Evolutionary conservation across 2,797 vertebrate species (phyloP).

Genomic region (Xerus rutilus): DNA sequence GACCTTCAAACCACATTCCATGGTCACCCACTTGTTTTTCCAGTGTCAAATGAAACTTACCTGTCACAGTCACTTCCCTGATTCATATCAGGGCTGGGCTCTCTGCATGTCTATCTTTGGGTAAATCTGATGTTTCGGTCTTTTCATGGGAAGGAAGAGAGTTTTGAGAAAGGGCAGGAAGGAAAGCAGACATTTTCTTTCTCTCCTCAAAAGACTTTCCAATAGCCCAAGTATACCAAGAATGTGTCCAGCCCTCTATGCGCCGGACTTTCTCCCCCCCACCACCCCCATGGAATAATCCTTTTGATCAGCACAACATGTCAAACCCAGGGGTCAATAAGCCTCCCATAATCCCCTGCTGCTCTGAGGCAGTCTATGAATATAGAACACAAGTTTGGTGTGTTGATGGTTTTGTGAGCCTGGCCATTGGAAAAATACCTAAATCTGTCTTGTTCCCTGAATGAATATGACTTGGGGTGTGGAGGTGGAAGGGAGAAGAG

Average conservation of each 20-base stretch:
- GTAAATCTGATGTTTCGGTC: neutral
- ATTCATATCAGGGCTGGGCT: no score
- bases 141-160: neutral
- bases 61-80: neutral
- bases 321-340: neutral
- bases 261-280: neutral
- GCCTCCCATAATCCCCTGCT: neutral
- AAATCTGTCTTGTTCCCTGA: slow-evolving; percentile 60
- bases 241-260: neutral
- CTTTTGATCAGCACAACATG: neutral
- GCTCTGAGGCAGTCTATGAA: neutral
- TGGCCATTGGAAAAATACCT: slow-evolving; percentile 56
- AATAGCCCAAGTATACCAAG: neutral
- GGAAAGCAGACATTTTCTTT: neutral
- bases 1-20: neutral
- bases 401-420: neutral
- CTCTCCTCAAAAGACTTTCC: neutral
- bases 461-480: slow-evolving; percentile 41
- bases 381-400: neutral
- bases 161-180: neutral
- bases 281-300: neutral
- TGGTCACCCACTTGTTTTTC: neutral
- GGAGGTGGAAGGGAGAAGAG: slow-evolving; percentile 43
- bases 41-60: neutral
- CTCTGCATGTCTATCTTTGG: neutral